Conservation (phyloP, 2,797 vertebrate species). For the Esox lucius region DNA sequence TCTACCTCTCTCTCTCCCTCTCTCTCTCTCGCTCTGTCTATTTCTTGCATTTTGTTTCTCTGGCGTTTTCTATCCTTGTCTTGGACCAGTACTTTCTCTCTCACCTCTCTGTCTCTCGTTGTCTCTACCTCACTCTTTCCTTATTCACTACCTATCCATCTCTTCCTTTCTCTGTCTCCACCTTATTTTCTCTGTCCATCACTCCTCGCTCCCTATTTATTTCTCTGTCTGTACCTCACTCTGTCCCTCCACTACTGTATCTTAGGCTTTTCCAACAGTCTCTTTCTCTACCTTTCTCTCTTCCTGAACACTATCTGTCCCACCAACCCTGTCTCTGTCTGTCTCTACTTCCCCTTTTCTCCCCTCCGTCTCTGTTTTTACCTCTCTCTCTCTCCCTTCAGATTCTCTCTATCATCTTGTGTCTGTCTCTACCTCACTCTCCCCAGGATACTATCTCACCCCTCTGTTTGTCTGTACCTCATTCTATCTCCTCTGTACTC, state of each 20-base stretch:
- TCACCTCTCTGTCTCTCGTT: conserved; percentile 21
- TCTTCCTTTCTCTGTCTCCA: neutral
- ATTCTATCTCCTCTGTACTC: neutral
- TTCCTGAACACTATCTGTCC: conserved; percentile 10
- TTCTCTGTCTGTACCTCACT: neutral
- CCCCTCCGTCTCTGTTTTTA: conserved; percentile 5
- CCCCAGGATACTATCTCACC: neutral
- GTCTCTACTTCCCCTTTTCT: neutral
- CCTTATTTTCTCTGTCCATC: neutral
- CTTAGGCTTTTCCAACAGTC: neutral
- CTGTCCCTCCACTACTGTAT: neutral
- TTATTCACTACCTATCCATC: neutral
- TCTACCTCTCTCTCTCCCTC: conserved; percentile 13
- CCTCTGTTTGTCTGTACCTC: neutral
- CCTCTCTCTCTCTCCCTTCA: conserved; percentile 12
- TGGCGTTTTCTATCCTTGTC: neutral
- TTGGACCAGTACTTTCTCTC: conserved; percentile 15
- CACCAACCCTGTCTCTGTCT: neutral
- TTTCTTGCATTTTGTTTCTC: neutral
- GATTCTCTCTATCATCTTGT: neutral
- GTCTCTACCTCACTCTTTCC: neutral
- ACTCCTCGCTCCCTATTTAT: neutral
- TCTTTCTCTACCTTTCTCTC: neutral
- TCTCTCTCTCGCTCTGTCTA: conserved; percentile 10
- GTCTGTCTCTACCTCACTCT: neutral